Percentiles rank a stretch among this genome's conserved stretches.
Evolutionary conservation across 2,797 vertebrate genomes (phyloP).

Genomic region (Anas bahamensis): DNA sequence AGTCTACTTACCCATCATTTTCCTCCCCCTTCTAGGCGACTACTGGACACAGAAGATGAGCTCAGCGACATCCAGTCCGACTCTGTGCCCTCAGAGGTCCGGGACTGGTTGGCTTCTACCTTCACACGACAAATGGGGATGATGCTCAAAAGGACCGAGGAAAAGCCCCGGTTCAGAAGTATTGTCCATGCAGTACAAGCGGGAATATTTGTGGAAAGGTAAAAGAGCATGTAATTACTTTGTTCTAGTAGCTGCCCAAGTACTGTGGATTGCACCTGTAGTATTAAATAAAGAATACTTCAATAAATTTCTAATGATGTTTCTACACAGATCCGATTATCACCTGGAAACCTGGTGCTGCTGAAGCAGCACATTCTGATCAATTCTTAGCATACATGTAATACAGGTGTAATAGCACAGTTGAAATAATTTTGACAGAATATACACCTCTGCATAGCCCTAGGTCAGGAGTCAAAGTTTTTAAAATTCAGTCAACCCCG

Average conservation of each 20-base stretch:
- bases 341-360: background rate
- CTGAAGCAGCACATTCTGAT: background rate
- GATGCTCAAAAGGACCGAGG: conserved; percentile 87
- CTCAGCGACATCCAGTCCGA: conserved; percentile 93
- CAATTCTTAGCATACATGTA: background rate
- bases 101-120: conserved; percentile 95
- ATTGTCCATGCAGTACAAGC: conserved; percentile 97
- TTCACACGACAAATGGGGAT: conserved; percentile 93
- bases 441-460: background rate
- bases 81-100: conserved; percentile 92
- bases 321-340: background rate
- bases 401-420: background rate
- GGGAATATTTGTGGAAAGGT: conserved; percentile 98
- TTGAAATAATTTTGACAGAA: background rate
- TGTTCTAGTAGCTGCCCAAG: background rate
- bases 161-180: conserved; percentile 93
- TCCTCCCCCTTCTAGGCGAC: conserved; percentile 75
- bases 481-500: background rate
- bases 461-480: background rate
- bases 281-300: background rate
- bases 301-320: background rate
- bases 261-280: background rate
- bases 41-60: conserved; percentile 92
- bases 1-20: background rate
- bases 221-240: background rate